A percentile compares a stretch with the other conserved stretches of the same genome.
phyloP scores from a whole-genome alignment of 2,888 invertebrate genomes.

The Ceratothoa steindachneri region DNA sequence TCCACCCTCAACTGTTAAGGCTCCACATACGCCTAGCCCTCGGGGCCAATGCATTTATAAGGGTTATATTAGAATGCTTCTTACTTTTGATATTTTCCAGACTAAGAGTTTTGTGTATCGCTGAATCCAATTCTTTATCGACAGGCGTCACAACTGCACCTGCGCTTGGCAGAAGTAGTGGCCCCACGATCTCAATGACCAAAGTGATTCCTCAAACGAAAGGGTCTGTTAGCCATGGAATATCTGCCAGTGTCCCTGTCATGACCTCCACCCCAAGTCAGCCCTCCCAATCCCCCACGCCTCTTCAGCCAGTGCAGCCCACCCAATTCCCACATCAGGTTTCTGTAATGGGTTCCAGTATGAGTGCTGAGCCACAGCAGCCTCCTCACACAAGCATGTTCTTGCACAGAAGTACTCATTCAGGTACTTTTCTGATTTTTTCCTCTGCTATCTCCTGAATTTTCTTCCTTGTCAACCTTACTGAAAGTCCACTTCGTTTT shows the following conservation, averaged over 20 bases:
- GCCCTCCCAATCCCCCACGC: constrained; percentile 23
- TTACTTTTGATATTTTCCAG: too few relatives aligned
- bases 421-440: not conserved
- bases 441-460: not conserved
- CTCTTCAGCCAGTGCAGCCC: too few relatives aligned
- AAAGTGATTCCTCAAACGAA: constrained; percentile 39
- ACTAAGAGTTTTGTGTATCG: too few relatives aligned
- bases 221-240: constrained; percentile 15
- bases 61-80: too few relatives aligned
- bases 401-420: constrained; percentile 21
- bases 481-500: not conserved
- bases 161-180: constrained; percentile 6
- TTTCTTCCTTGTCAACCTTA: too few relatives aligned
- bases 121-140: not conserved
- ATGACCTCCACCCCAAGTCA: constrained; percentile 20
- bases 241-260: constrained; percentile 1
- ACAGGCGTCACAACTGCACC: not conserved
- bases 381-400: constrained; percentile 37
- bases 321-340: constrained; percentile 26
- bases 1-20: too few relatives aligned
- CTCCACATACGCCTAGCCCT: too few relatives aligned
- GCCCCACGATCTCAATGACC: constrained; percentile 29
- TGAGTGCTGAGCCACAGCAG: constrained; percentile 20
- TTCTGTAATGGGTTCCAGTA: constrained; percentile 15
- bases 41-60: too few relatives aligned